These are phyloP conservation scores for Vireo altiloquus DNA, from an alignment of 2,113 vertebrate species.

Conservation along the genomic window DNA sequence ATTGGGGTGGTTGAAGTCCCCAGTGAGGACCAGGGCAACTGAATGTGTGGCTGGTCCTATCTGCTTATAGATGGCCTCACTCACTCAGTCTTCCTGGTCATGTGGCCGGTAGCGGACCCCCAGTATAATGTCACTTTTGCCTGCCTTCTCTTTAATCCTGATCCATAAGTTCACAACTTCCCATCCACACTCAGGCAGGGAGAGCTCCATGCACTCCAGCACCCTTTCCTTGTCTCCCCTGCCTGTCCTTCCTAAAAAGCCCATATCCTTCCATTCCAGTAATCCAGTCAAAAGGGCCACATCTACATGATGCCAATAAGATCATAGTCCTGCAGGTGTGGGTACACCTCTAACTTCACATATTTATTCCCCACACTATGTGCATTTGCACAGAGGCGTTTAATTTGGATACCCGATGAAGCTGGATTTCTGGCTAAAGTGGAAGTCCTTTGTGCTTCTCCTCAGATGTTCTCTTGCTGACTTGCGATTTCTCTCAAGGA, in stretches of 20 bases:
- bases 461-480: not conserved
- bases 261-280: not conserved
- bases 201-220: not conserved
- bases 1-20: not conserved
- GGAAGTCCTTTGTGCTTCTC: not conserved
- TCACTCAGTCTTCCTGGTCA: fast-evolving
- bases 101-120: not conserved
- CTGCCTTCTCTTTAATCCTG: not conserved
- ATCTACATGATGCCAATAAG: not conserved
- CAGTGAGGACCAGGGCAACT: not conserved
- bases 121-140: not conserved
- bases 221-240: not conserved
- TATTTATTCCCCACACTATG: not conserved
- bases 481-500: not conserved
- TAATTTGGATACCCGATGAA: not conserved
- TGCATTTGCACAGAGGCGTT: not conserved
- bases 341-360: not conserved
- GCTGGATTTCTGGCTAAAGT: not conserved
- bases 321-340: not conserved
- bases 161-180: not conserved
- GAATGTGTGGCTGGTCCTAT: not conserved
- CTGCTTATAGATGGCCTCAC: not conserved
- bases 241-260: not conserved
- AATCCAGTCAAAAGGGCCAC: not conserved
- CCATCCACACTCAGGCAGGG: not conserved